phyloP scores from a whole-genome alignment of 1,140 invertebrate genomes.

The Aphelinus certus region DNA sequence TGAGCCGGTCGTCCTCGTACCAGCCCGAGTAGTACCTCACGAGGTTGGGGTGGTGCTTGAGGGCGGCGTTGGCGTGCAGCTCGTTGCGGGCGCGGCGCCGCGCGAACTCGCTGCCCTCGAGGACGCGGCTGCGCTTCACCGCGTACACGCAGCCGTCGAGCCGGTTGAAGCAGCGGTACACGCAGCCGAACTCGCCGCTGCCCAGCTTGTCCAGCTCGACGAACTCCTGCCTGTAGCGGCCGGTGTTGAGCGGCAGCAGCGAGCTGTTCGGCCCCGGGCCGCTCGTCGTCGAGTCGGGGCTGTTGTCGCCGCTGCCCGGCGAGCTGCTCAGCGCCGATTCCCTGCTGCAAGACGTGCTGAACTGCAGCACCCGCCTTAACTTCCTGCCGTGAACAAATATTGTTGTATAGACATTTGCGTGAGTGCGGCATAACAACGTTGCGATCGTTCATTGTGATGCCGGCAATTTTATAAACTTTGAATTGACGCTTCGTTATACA shows the following conservation, averaged over 20 bases:
- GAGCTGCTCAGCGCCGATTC: too few relatives aligned
- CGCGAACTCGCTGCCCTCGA: constrained; percentile 79
- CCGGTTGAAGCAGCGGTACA: constrained; percentile 88
- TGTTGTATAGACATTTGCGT: too few relatives aligned
- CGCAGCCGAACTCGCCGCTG: constrained; percentile 86
- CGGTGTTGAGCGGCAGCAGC: neutral
- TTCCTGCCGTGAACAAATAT: too few relatives aligned
- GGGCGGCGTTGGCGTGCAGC: constrained; percentile 90
- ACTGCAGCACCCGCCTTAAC: too few relatives aligned
- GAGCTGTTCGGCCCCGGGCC: too few relatives aligned
- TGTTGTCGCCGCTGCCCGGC: too few relatives aligned
- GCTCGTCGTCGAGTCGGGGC: too few relatives aligned
- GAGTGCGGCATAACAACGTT: too few relatives aligned
- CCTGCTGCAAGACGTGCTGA: too few relatives aligned
- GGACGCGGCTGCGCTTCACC: constrained; percentile 84
- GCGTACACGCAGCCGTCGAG: constrained; percentile 92
- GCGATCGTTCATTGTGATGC: too few relatives aligned
- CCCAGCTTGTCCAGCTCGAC: constrained; percentile 80
- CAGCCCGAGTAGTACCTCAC: constrained; percentile 93
- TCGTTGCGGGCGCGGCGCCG: constrained; percentile 84
- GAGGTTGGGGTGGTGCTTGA: constrained; percentile 87
- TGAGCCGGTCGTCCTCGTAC: constrained; percentile 92
- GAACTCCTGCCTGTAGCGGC: constrained; percentile 87
- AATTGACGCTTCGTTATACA: too few relatives aligned
- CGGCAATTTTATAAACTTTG: too few relatives aligned